Base-by-base conservation (phyloP, 2,888 invertebrate genomes). In the Lasiommata megera region DNA sequence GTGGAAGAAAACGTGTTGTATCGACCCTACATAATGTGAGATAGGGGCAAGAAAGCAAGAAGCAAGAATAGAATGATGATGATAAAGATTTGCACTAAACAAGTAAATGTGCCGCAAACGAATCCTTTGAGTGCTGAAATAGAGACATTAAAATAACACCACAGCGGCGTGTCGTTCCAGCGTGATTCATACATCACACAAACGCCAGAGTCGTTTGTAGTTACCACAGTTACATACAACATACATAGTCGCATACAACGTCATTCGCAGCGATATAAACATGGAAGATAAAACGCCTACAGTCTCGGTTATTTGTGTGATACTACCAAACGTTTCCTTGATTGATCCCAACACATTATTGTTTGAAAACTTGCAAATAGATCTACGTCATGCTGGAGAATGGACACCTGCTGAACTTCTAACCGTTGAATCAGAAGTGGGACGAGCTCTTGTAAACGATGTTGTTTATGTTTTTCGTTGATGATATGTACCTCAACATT, bases 211-310 rank as follows among this genome's bases (percentile, higher is more conserved):
- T 18, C 43, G 43, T 43, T 43, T 28, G 43, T 43, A 43, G 41
- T 28, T 9, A 40, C 17, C n/a, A 41, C 18, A 43, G 38, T 14
- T 23, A 43, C 12, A 43, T 23, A 12, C n/a, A n/a, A n/a, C n/a
- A n/a, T n/a, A n/a, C n/a, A 41, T n/a, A 43, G 38, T 14, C 12
- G 23, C 12, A 43, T 23, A 12, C 43, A 11, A 46, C 46, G 46
- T 46, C 46, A 31, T 11, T 31, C 46, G 12, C 31, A 14, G 18
- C 29, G 23, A 17, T 53, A 34, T 16, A 69, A 63, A 61, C 59
- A 67, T 62, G 53, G 58, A 56, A 70, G 66, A 70, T 73, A 66
- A 68, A 72, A 74, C 73, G 70, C 66, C 69, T 66, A 72, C 73
- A 64, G 63, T 66, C 64, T 65, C 64, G 58, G 60, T 57, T 56